A percentile compares a stretch with the other conserved stretches of the same genome.
Conservation (phyloP, 2,797 vertebrate genomes). For the Pampus argenteus region DNA sequence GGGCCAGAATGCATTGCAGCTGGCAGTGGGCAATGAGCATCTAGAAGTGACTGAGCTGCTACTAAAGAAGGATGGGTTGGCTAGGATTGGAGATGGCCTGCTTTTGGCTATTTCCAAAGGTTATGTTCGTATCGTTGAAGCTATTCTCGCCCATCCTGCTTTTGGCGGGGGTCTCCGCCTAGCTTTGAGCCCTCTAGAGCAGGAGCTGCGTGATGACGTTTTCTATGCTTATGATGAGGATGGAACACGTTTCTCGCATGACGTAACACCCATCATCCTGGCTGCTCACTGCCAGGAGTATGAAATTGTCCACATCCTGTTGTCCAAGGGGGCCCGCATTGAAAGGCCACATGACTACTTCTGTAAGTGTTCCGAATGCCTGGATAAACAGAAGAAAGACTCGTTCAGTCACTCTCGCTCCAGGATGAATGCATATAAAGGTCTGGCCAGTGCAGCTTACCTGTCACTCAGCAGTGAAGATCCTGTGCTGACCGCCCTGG, state of each 20-base stretch:
- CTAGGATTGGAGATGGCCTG: constrained; percentile 92
- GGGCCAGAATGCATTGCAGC: constrained; percentile 95
- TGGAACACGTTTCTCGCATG: constrained; percentile 95
- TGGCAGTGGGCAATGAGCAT: constrained; percentile 96
- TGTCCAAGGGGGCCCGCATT: constrained; percentile 93
- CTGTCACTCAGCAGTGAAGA: constrained; percentile 96
- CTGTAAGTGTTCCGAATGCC: constrained; percentile 93
- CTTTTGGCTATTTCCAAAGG: constrained; percentile 96
- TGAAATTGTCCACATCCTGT: constrained; percentile 95
- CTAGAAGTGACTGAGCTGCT: constrained; percentile 96
- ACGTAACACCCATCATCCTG: constrained; percentile 94
- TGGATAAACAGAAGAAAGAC: constrained; percentile 92
- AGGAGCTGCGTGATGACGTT: constrained; percentile 94
- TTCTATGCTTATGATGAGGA: constrained; percentile 98
- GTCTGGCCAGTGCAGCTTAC: constrained; percentile 95
- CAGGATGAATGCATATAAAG: constrained; percentile 98
- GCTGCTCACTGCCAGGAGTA: constrained; percentile 98
- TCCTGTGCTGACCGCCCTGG: constrained; percentile 93
- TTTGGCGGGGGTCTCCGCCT: constrained; percentile 92
- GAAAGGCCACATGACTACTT: constrained; percentile 97
- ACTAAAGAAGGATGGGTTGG: constrained; percentile 94
- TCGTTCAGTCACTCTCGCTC: constrained; percentile 96
- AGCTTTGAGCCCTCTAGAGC: constrained; percentile 92
- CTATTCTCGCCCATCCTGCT: constrained; percentile 92
- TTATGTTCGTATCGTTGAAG: constrained; percentile 96